Conservation (phyloP, 2,797 vertebrate species). For the Notoglanidium macrostoma region DNA sequence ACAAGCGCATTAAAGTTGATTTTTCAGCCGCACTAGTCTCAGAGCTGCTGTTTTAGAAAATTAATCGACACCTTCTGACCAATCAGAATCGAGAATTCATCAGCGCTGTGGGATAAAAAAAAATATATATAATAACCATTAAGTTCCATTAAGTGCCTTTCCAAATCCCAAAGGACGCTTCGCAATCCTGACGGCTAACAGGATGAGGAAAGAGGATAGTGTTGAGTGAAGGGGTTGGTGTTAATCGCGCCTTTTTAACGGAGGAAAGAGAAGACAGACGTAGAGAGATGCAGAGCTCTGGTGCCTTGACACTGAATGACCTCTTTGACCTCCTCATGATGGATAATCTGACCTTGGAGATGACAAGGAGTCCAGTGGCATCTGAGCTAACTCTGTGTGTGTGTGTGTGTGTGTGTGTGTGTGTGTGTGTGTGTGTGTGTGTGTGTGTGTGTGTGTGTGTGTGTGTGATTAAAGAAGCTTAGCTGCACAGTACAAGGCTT, state of each 20-base stretch:
- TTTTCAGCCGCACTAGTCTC: background rate
- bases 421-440: background rate
- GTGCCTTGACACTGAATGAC: constrained; percentile 40
- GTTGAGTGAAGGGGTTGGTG: constrained; percentile 23
- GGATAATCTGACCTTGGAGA: constrained; percentile 35
- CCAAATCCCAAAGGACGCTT: background rate
- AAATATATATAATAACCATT: background rate
- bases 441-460: background rate
- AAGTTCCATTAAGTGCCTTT: background rate
- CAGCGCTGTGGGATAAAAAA: background rate
- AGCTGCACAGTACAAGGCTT: background rate
- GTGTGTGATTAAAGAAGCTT: constrained; percentile 5
- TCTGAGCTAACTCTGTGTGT: background rate
- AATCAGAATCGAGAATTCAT: background rate
- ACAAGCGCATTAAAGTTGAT: too few species aligned
- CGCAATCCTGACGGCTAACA: background rate
- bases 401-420: constrained; percentile 3
- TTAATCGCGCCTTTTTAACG: constrained; percentile 11
- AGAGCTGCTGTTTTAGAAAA: background rate
- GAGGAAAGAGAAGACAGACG: constrained; percentile 28
- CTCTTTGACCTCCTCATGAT: constrained; percentile 31
- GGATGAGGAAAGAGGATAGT: constrained; percentile 14
- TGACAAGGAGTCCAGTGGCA: background rate
- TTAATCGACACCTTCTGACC: background rate
- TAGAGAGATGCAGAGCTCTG: constrained; percentile 23